phyloP scores from a whole-genome alignment of 2,113 vertebrate species.

The Campylorhamphus procurvoides region DNA sequence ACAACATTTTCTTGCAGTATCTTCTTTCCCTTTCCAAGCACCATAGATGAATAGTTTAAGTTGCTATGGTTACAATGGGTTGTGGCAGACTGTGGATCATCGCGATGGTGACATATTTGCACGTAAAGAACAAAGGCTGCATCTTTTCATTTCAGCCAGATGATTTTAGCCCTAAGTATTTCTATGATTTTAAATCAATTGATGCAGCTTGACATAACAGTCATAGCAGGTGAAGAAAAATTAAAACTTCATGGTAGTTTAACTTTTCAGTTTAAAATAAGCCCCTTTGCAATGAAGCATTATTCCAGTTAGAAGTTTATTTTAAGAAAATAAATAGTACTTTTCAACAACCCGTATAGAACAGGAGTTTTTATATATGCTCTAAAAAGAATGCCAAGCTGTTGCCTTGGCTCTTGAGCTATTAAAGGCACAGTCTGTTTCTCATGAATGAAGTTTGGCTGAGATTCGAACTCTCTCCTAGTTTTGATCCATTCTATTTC shows the following conservation, averaged over 20 bases:
- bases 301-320: constrained; percentile 66
- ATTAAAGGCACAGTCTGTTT: constrained; percentile 59
- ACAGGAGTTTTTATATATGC: constrained; percentile 60
- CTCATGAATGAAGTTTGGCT: constrained; percentile 63
- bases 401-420: constrained; percentile 12
- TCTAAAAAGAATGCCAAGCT: constrained; percentile 62
- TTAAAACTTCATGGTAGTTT: constrained; percentile 61
- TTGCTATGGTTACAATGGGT: constrained; percentile 61
- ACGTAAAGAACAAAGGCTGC: constrained; percentile 12
- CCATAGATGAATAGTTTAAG: constrained; percentile 13
- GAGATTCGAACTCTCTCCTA: background rate
- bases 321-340: constrained; percentile 57
- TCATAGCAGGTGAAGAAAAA: constrained; percentile 53
- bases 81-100: constrained; percentile 50
- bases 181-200: constrained; percentile 2
- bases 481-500: constrained; percentile 37
- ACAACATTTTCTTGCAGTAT: constrained; percentile 52
- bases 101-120: constrained; percentile 38
- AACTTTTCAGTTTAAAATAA: constrained; percentile 62
- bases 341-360: constrained; percentile 57
- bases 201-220: constrained; percentile 25
- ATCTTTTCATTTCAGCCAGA: constrained; percentile 22
- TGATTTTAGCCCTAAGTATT: constrained; percentile 25
- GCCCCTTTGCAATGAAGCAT: constrained; percentile 63
- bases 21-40: constrained; percentile 27